These are phyloP conservation scores for Drosophila flavopinicola DNA, from an alignment of 2,888 invertebrate genomes.

Conservation along the genomic window DNA sequence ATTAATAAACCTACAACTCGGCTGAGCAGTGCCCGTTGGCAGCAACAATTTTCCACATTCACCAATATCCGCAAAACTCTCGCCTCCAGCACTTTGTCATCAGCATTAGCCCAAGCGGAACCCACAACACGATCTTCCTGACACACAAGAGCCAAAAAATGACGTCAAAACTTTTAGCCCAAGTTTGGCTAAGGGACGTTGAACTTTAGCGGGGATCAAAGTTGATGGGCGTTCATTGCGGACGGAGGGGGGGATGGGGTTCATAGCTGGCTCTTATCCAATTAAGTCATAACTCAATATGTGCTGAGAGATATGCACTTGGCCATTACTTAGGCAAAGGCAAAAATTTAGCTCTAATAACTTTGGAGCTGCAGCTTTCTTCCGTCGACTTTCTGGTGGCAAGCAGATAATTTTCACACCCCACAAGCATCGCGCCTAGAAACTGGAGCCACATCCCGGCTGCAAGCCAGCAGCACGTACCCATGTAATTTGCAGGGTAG, in stretches of 20 bases:
- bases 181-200: slow-evolving; percentile 35
- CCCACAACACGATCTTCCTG: slow-evolving; percentile 41
- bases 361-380: slow-evolving; percentile 64
- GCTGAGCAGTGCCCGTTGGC: neutral
- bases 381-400: slow-evolving; percentile 54
- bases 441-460: slow-evolving; percentile 8
- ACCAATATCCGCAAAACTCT: neutral
- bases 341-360: slow-evolving; percentile 76
- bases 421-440: slow-evolving; percentile 5
- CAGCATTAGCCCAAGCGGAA: slow-evolving; percentile 20
- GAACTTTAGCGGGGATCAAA: slow-evolving; percentile 1
- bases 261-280: slow-evolving; percentile 81
- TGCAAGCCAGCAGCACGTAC: slow-evolving; percentile 24
- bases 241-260: neutral
- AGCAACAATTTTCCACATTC: neutral
- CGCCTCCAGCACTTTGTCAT: slow-evolving; percentile 17
- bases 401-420: slow-evolving; percentile 72
- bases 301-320: slow-evolving; percentile 76
- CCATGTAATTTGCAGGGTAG: slow-evolving; percentile 50
- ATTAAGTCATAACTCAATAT: slow-evolving; percentile 83
- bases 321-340: slow-evolving; percentile 76
- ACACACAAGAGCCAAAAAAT: slow-evolving; percentile 18
- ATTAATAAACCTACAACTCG: slow-evolving; percentile 14
- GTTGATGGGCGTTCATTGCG: neutral
- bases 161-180: slow-evolving; percentile 40